phyloP scores from a whole-genome alignment of 2,888 invertebrate species.

The Polia nebulosa region DNA sequence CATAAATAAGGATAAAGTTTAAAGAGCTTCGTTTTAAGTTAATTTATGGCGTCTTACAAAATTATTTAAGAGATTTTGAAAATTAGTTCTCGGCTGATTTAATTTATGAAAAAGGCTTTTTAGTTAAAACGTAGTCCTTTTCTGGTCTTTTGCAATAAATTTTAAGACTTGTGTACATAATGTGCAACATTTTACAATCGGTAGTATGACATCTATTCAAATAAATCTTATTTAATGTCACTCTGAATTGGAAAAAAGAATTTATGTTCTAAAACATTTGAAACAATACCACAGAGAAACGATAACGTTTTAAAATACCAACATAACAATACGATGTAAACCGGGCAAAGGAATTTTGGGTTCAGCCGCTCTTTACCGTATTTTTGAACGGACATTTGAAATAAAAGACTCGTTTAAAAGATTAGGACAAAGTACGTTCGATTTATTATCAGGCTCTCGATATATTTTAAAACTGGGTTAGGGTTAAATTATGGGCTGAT shows the following conservation, averaged over 20 bases:
- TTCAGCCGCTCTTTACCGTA: slow-evolving; percentile 53
- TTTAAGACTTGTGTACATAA: slow-evolving; percentile 25
- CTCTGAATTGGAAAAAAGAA: slow-evolving; percentile 30
- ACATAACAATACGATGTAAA: slow-evolving; percentile 67
- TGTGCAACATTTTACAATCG: slow-evolving; percentile 40
- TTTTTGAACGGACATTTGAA: slow-evolving; percentile 67
- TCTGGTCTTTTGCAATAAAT: slow-evolving; percentile 35
- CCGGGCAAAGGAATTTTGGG: slow-evolving; percentile 68
- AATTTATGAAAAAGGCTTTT: slow-evolving; percentile 22
- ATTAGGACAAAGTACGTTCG: slow-evolving; percentile 72
- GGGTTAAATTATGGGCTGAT: slow-evolving; percentile 61
- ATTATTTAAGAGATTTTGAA: slow-evolving; percentile 24
- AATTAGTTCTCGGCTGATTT: slow-evolving; percentile 16
- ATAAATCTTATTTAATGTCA: slow-evolving; percentile 35
- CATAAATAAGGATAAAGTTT: slow-evolving; percentile 51
- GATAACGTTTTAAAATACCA: slow-evolving; percentile 69
- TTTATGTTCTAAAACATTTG: slow-evolving; percentile 43
- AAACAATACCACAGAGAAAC: slow-evolving; percentile 34
- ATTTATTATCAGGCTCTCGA: slow-evolving; percentile 74
- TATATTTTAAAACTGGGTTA: slow-evolving; percentile 70
- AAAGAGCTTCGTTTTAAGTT: slow-evolving; percentile 34
- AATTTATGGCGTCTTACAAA: slow-evolving; percentile 38
- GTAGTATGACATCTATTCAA: slow-evolving; percentile 44
- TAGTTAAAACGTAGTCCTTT: background rate
- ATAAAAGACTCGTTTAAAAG: slow-evolving; percentile 75